Percentiles rank a stretch among this genome's conserved stretches.
phyloP scores from a whole-genome alignment of 1,140 invertebrate species.

The Mylabris phalerata region DNA sequence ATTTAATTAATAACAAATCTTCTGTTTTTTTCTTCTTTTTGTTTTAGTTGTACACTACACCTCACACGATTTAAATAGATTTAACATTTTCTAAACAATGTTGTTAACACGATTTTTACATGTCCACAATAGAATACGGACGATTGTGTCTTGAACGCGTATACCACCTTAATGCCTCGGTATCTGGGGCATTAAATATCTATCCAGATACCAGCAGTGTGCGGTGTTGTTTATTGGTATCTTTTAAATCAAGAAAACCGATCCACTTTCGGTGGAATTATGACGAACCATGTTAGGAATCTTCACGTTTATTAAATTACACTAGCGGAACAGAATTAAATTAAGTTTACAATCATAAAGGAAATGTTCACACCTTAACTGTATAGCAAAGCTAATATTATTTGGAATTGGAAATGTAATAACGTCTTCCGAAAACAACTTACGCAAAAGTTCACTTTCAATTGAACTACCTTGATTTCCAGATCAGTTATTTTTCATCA shows the following conservation, averaged over 20 bases:
- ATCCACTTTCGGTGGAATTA: slow-evolving; percentile 9
- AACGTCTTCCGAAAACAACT: slow-evolving; percentile 15
- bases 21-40: not conserved
- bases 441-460: slow-evolving; percentile 16
- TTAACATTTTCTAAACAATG: slow-evolving; percentile 5
- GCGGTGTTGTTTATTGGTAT: slow-evolving; percentile 2
- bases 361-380: slow-evolving; percentile 18
- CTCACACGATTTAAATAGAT: slow-evolving; percentile 14
- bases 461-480: slow-evolving; percentile 13
- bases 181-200: slow-evolving; percentile 24
- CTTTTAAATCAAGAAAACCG: slow-evolving; percentile 14
- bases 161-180: slow-evolving; percentile 16
- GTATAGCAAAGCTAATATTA: slow-evolving; percentile 15
- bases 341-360: slow-evolving; percentile 18
- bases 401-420: slow-evolving; percentile 14
- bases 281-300: slow-evolving; percentile 14
- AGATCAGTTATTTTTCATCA: not conserved
- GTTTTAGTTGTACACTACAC: slow-evolving; percentile 15
- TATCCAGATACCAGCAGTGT: slow-evolving; percentile 17
- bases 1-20: not conserved
- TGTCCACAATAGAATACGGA: slow-evolving; percentile 12
- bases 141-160: slow-evolving; percentile 1
- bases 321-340: slow-evolving; percentile 16
- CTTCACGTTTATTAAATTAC: slow-evolving; percentile 16
- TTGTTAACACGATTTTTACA: slow-evolving; percentile 7